Evolutionary conservation across 2,888 invertebrate species (phyloP).

Genomic region (Agonopterix arenella): DNA sequence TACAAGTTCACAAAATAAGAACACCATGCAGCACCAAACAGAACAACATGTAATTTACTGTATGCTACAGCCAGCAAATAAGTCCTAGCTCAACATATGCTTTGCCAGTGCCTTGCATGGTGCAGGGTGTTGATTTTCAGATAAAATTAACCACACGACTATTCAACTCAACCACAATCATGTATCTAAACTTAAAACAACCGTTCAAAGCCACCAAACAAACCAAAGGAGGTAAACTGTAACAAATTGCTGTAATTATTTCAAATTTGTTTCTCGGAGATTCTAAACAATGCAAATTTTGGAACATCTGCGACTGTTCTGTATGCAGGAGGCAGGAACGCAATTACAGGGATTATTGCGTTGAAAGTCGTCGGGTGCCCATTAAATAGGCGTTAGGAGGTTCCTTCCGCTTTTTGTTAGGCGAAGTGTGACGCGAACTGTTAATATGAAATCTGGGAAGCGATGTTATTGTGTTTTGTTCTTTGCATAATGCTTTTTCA

Average conservation of each 20-base stretch:
- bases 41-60: too few species aligned
- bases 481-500: too few species aligned
- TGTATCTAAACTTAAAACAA: not conserved
- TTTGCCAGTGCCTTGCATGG: too few species aligned
- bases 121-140: too few species aligned
- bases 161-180: not conserved
- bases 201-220: constrained; percentile 2
- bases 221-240: constrained; percentile 18
- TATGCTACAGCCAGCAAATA: too few species aligned
- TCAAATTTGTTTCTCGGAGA: constrained; percentile 41
- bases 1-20: too few species aligned
- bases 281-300: constrained; percentile 59
- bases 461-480: not conserved
- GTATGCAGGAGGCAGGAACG: constrained; percentile 51
- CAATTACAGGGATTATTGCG: constrained; percentile 65
- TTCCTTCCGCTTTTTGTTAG: constrained; percentile 51
- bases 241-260: constrained; percentile 47
- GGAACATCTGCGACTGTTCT: constrained; percentile 47
- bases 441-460: constrained; percentile 2
- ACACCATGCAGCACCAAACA: too few species aligned
- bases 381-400: constrained; percentile 61
- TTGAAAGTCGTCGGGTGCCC: constrained; percentile 43
- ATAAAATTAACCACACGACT: too few species aligned
- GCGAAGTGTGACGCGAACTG: constrained; percentile 23
- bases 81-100: too few species aligned